Conservation (phyloP, 2,797 vertebrate species). For the Mormyrus proboscirostris region DNA sequence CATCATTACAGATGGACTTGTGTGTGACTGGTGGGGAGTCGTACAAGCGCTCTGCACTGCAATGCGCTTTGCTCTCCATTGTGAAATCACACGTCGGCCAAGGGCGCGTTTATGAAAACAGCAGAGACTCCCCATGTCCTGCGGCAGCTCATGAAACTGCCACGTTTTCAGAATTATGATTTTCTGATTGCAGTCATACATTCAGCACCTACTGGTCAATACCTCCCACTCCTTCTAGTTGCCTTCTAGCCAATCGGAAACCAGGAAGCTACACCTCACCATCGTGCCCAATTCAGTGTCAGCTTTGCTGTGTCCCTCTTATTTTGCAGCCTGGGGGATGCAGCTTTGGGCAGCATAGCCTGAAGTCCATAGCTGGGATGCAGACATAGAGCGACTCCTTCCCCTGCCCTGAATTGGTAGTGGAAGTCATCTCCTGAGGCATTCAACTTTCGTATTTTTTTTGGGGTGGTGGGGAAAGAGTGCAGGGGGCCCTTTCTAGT, state of each 20-base stretch:
- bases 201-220: neutral
- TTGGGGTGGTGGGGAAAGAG: neutral
- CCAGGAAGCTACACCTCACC: neutral
- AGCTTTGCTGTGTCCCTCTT: neutral
- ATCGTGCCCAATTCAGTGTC: neutral
- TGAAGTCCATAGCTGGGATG: neutral
- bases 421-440: neutral
- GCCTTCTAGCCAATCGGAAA: neutral
- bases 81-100: neutral
- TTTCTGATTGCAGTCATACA: neutral
- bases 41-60: neutral
- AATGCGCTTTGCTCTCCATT: neutral
- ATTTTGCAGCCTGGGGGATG: neutral
- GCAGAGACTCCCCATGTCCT: neutral
- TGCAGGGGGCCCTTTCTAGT: neutral
- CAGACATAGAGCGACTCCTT: neutral
- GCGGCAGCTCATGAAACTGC: neutral
- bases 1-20: neutral
- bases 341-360: neutral
- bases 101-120: neutral
- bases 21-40: neutral
- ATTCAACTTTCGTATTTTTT: neutral
- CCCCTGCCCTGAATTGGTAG: neutral
- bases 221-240: neutral
- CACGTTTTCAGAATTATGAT: neutral